Evolutionary conservation across 2,888 invertebrate species (phyloP).

Genomic region (Nomada fabriciana): DNA sequence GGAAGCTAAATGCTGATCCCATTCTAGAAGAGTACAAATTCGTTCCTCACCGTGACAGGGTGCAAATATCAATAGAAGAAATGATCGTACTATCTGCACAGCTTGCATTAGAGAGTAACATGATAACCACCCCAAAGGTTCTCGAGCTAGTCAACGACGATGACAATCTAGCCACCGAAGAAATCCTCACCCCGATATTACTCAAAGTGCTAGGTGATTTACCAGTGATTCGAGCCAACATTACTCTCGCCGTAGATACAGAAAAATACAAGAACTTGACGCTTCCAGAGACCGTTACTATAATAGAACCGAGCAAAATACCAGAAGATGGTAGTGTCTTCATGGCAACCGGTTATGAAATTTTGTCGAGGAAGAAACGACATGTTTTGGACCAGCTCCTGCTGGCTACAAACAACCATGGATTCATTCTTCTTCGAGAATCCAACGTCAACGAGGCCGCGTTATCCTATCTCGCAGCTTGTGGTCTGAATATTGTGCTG

Average conservation of each 20-base stretch:
- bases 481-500: slow-evolving; percentile 70
- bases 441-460: slow-evolving; percentile 24
- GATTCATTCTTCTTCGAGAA: slow-evolving; percentile 78
- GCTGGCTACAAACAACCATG: slow-evolving; percentile 63
- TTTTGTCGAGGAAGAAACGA: slow-evolving; percentile 82
- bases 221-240: slow-evolving; percentile 89
- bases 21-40: slow-evolving; percentile 86
- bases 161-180: slow-evolving; percentile 74
- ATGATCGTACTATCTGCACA: slow-evolving; percentile 83
- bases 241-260: slow-evolving; percentile 85
- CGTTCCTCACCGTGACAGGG: slow-evolving; percentile 84
- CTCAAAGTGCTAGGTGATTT: slow-evolving; percentile 88
- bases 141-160: slow-evolving; percentile 79
- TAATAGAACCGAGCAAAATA: slow-evolving; percentile 87
- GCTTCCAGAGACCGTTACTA: slow-evolving; percentile 85
- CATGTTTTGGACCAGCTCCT: slow-evolving; percentile 51
- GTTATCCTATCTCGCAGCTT: slow-evolving; percentile 9
- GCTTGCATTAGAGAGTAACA: slow-evolving; percentile 85
- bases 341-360: slow-evolving; percentile 85
- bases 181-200: slow-evolving; percentile 86
- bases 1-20: slow-evolving; percentile 85
- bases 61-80: slow-evolving; percentile 71
- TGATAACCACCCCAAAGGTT: slow-evolving; percentile 77
- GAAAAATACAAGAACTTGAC: slow-evolving; percentile 83
- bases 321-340: slow-evolving; percentile 85